Evolutionary conservation across 2,113 vertebrate species (phyloP), one percentile per base, ranked within the genome.

Genomic region (Trematocara unimaculatum): DNA sequence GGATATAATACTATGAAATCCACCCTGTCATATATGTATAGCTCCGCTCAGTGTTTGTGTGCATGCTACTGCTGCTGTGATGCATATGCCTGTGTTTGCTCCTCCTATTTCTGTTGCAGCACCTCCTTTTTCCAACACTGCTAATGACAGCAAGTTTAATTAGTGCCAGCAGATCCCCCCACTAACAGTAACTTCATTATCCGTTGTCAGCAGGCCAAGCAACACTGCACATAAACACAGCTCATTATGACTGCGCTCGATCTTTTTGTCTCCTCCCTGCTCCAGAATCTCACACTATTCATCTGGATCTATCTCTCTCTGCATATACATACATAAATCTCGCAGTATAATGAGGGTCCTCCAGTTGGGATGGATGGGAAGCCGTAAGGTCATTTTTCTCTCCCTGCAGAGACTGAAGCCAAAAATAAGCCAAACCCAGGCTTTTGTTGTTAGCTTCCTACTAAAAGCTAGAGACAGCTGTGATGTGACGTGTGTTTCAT

Each of bases 101-200:
- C 91, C 92, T 86, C 86, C 81, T 92, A 74, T 90, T 84, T 8
- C 3, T 56, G 91, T 89, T 89, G 81, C 93, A 94, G 90, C 89
- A 26, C 93, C 82, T 94, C 89, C 91, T 96, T 95, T 95, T 95
- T 74, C 92, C 94, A 96, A 95, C 96, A 94, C 95, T 95, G 96
- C 95, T 97, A 97, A 97, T 97, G 95, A 98, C 96, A 97, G 93
- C 95, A 95, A 90, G 91, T 96, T 97, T 97, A 97, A 98, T 97
- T 96, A 97, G 93, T 92, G 94, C 93, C 94, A 93, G 91, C 92
- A 95, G 89, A 93, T 92, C 88, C 93, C 89, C 91, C 89, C 72
- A 88, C 93, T 92, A 94, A 95, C 92, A 95, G 94, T 95, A 95
- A 96, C 96, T 95, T 96, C 95, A 96, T 96, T 96, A 96, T 92